Base-by-base conservation (phyloP, 2,113 vertebrate genomes). In the Peucedramus taeniatus region DNA sequence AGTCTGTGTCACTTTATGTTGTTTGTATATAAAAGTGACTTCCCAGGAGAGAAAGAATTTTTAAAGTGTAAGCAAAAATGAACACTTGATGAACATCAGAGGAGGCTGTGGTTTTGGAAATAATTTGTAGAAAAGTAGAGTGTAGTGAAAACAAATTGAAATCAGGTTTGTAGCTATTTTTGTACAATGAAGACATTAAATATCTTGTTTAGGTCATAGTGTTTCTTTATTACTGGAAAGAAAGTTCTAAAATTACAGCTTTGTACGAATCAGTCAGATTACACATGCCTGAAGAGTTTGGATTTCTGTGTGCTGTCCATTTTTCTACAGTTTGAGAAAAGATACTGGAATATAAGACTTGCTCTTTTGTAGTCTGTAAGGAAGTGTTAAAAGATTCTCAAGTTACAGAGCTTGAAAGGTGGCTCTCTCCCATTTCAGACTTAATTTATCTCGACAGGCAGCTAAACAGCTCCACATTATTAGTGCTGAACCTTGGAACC, bases 21-120 rank as follows among this genome's bases (percentile, higher is more conserved):
- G 97, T 97, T 98, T 98, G 96, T 98, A 50, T 97, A 97, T 90
- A 97, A 88, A 97, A 97, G 80, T 94, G 81, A 77, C 82, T 97
- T 97, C 97, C 97, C 96, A 78, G 92, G 97, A 97, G 96, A 96
- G 86, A 89, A 71, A 31, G 59, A 40, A 81, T 94, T 96, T 96
- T 94, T 95, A 66, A 97, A 96, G 96, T 86, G 64, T 93, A 95
- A 97, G 97, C 96, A 72, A 89, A 97, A 97, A 88, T 93, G 96
- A 94, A 65, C 83, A 84, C 57, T 96, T 18, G 31, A 40, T 97
- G 97, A 94, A 89, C 96, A 92, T 97, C 96, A 97, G 91, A 97
- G 82, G 93, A 90, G 82, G 69, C 77, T 93, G 22, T 33, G 10
- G 90, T 95, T 98, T 97, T 97, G 96, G 94, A 98, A 98, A 53